Evolutionary conservation across 2,797 vertebrate genomes (phyloP).

Genomic region (Hoplostethus atlanticus): DNA sequence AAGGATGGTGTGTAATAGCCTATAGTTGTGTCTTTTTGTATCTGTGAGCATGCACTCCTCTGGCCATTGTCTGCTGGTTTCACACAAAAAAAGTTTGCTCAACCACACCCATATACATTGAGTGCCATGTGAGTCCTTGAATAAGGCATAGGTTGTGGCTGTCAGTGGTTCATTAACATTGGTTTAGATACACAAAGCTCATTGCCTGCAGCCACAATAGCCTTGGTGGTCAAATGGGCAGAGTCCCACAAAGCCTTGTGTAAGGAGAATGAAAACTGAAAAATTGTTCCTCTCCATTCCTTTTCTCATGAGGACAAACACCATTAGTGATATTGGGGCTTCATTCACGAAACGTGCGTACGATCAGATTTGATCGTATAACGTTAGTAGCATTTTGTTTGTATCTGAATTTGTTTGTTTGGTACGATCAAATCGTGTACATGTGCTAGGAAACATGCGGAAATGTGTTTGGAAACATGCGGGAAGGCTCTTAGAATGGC

Average conservation of each 20-base stretch:
- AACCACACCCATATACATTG: background rate
- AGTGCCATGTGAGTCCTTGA: background rate
- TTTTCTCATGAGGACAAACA: slow-evolving; percentile 25
- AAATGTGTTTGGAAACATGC: too few relatives aligned
- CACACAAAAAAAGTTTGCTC: too few relatives aligned
- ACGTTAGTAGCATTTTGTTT: too few relatives aligned
- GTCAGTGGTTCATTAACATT: background rate
- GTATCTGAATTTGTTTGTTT: too few relatives aligned
- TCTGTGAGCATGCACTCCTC: background rate
- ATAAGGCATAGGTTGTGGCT: background rate
- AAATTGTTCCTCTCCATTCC: background rate
- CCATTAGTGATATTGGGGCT: slow-evolving; percentile 26
- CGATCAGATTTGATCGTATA: too few relatives aligned
- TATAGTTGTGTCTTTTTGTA: background rate
- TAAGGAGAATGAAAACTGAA: background rate
- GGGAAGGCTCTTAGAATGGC: too few relatives aligned
- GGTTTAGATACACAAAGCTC: slow-evolving; percentile 4
- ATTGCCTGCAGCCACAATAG: too few relatives aligned
- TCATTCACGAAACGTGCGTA: too few relatives aligned
- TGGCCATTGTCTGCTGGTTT: background rate
- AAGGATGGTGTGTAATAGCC: too few relatives aligned
- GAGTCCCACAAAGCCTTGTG: background rate
- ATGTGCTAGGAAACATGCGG: too few relatives aligned
- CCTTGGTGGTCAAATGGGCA: too few relatives aligned
- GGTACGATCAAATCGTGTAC: too few relatives aligned